A percentile compares a stretch with the other conserved stretches of the same genome.
These are phyloP conservation scores for Hyppa rectilinea DNA, from an alignment of 2,888 invertebrate species.

Conservation along the genomic window DNA sequence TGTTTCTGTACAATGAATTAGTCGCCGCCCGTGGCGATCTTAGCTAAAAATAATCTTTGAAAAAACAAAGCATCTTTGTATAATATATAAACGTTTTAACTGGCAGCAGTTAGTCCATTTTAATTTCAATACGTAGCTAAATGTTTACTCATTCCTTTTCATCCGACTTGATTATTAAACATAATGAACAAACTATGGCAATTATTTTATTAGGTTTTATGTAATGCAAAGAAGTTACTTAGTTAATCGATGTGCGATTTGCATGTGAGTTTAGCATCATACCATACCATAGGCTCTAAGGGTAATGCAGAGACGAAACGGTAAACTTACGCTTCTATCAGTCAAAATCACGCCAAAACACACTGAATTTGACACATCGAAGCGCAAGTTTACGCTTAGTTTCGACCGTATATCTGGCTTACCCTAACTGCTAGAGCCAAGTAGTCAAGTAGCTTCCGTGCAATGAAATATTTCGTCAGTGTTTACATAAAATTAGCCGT, in stretches of 20 bases:
- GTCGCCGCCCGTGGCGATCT: slow-evolving; percentile 6
- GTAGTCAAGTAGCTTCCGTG: not conserved
- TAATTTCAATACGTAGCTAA: slow-evolving; percentile 22
- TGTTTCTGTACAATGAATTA: slow-evolving; percentile 16
- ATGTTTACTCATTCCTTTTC: slow-evolving; percentile 8
- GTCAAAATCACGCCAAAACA: too few species aligned
- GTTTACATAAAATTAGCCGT: too few species aligned
- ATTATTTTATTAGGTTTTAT: slow-evolving; percentile 10
- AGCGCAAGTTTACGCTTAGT: not conserved
- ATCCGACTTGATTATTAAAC: not conserved
- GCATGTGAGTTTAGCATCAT: slow-evolving; percentile 14
- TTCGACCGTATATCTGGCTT: not conserved
- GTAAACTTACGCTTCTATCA: not conserved
- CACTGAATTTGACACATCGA: not conserved
- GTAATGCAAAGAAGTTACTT: slow-evolving; percentile 17
- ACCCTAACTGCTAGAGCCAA: not conserved
- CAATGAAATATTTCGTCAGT: too few species aligned
- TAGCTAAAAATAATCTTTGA: slow-evolving; percentile 23
- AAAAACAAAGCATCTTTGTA: slow-evolving; percentile 19
- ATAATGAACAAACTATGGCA: slow-evolving; percentile 4
- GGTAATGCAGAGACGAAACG: not conserved
- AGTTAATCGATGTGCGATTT: slow-evolving; percentile 5
- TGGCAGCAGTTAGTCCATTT: slow-evolving; percentile 8
- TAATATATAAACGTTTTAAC: slow-evolving; percentile 35
- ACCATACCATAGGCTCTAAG: not conserved